These are phyloP conservation scores for Onthophagus sagittarius DNA, from an alignment of 2,888 invertebrate genomes.

Conservation along the genomic window DNA sequence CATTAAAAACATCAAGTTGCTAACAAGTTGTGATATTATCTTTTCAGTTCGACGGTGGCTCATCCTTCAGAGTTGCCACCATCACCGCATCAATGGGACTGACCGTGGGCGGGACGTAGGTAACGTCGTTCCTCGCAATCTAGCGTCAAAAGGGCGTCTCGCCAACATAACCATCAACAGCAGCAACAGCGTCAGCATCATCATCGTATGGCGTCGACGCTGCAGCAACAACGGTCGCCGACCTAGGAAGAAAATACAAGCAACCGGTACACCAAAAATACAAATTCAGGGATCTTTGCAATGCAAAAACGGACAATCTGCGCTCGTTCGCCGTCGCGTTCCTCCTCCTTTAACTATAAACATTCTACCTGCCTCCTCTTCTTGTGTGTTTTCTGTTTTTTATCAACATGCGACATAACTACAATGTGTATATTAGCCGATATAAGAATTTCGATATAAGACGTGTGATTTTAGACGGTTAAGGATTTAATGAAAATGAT, in stretches of 20 bases:
- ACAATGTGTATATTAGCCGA: not conserved
- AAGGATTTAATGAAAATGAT: not conserved
- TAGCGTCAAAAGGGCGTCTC: conserved; percentile 2
- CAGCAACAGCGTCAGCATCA: not conserved
- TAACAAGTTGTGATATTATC: conserved; percentile 27
- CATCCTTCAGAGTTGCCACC: conserved; percentile 98
- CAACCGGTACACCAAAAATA: conserved; percentile 46
- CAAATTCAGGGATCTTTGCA: conserved; percentile 46
- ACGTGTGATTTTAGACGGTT: conserved; percentile 38
- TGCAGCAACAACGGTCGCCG: not conserved
- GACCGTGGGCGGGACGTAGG: conserved; percentile 55
- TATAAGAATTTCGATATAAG: conserved; percentile 32
- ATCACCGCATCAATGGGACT: conserved; percentile 98
- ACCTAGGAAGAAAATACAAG: conserved; percentile 15
- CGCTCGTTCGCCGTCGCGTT: not conserved
- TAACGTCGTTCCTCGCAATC: conserved; percentile 38
- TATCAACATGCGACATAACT: not conserved
- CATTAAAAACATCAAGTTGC: not conserved
- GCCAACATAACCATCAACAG: not conserved
- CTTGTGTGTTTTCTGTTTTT: conserved; percentile 37
- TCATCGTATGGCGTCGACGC: conserved; percentile 22
- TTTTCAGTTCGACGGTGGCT: conserved; percentile 91
- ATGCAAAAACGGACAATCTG: conserved; percentile 34
- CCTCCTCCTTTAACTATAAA: not conserved
- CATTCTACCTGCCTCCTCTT: not conserved